Evolutionary conservation across 2,113 vertebrate genomes (phyloP).

Genomic region (Lepisosteus osseus): DNA sequence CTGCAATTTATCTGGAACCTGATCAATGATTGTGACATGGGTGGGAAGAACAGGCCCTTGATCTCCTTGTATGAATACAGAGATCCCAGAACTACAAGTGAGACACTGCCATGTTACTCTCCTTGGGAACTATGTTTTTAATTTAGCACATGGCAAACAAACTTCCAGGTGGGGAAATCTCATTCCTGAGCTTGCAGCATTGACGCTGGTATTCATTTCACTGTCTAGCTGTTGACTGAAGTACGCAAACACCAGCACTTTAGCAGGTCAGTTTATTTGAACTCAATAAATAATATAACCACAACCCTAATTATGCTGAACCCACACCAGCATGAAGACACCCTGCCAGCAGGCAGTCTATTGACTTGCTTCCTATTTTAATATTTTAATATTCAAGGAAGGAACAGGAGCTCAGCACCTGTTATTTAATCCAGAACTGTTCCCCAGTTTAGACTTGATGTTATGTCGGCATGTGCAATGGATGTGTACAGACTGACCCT

Average conservation of each 20-base stretch:
- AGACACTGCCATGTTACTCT: too few relatives aligned
- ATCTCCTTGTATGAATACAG: too few relatives aligned
- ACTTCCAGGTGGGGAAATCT: conserved; percentile 27
- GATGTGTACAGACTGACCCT: conserved; percentile 18
- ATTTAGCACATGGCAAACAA: conserved; percentile 41
- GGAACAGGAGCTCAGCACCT: conserved; percentile 23
- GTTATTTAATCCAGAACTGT: conserved; percentile 21
- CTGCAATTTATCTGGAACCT: too few relatives aligned
- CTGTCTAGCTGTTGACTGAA: conserved; percentile 51
- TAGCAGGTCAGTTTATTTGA: conserved; percentile 62
- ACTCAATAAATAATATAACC: conserved; percentile 59
- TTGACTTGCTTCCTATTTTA: conserved; percentile 67
- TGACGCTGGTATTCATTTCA: conserved; percentile 59
- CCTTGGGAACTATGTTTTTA: conserved; percentile 26
- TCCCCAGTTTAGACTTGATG: neutral
- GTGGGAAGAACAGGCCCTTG: too few relatives aligned
- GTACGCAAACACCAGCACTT: conserved; percentile 40
- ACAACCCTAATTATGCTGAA: conserved; percentile 53
- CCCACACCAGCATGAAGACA: conserved; percentile 54
- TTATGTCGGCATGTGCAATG: conserved; percentile 9
- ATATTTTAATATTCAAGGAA: conserved; percentile 40
- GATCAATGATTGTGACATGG: too few relatives aligned
- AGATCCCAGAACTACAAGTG: too few relatives aligned
- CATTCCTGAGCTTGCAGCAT: conserved; percentile 41
- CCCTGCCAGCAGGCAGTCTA: conserved; percentile 42